Base-by-base conservation (phyloP, 2,888 invertebrate species). In the Caenorhabditis becei region DNA sequence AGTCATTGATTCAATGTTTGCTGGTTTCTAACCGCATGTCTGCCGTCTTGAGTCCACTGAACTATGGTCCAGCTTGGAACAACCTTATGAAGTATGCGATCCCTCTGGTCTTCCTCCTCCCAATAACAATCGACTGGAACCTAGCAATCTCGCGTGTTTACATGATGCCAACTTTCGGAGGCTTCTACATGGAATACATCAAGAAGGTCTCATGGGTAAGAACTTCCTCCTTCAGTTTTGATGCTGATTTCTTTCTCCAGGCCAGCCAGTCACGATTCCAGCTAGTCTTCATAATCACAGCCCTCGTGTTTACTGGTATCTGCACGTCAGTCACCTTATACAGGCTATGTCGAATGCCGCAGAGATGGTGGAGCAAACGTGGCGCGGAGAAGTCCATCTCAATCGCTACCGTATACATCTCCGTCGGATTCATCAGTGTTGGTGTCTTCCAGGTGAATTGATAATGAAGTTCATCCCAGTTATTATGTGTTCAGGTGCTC, bases 211-310 rank as follows among this genome's bases (percentile, higher is more conserved):
- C 28, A 7, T 67, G 67, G 67, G 67, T 67, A 16, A 47, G 47
- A n/a, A 41, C 41, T 41, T 41, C 41, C 41, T 41, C 16, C 2
- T 41, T 14, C 16, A 14, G n/a, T n/a, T 32, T 32, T 16, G 41
- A 41, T 41, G 41, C 41, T 41, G 41, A 41, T 41, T 14, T 14
- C 23, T 1, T 28, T 10, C 54, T 26, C 7, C 47, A 67, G 67
- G 67, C 67, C 1, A 47, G 67, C 18, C 67, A 67, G 32, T 56
- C 56, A 18, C 56, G 67, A 20, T 67, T 67, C 35, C 67, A 67
- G 28, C 24, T 56, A 7, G 2, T 44, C 26, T 67, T 67, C 47
- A 28, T 56, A 4, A 41, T 16, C n/a, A 44, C 24, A 4, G 56
- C 67, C 16, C 28, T 67, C 1, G 5, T 44, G 16, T 44, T 44